Evolutionary conservation across 2,888 invertebrate species (phyloP).

Genomic region (Philaethria dido): DNA sequence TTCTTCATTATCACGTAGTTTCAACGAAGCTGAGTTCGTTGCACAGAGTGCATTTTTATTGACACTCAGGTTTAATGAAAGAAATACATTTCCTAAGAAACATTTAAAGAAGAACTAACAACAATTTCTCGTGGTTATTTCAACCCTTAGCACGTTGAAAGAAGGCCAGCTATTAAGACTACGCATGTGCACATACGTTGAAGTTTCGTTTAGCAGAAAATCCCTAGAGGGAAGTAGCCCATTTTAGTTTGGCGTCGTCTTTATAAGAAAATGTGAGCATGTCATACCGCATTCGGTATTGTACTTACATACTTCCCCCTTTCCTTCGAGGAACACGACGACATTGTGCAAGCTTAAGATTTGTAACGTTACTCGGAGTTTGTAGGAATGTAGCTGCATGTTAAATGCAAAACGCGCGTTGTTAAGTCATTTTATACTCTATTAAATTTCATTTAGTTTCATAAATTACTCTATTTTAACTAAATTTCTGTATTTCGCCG

Average conservation of each 20-base stretch:
- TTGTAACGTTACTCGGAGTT: conserved; percentile 19
- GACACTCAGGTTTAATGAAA: conserved; percentile 23
- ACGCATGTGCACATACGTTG: conserved; percentile 35
- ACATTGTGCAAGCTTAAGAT: conserved; percentile 28
- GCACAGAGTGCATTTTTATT: conserved; percentile 20
- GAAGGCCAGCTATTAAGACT: conserved; percentile 38
- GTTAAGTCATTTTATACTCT: background rate
- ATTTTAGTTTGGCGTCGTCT: conserved; percentile 43
- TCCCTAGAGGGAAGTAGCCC: conserved; percentile 42
- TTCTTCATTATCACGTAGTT: conserved; percentile 9
- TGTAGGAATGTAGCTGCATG: conserved; percentile 11
- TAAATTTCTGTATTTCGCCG: too few relatives aligned
- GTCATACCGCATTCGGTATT: conserved; percentile 34
- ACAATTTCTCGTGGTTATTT: conserved; percentile 11
- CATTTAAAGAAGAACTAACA: conserved; percentile 18
- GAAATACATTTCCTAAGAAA: conserved; percentile 14
- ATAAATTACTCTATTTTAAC: too few relatives aligned
- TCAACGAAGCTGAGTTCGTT: conserved; percentile 6
- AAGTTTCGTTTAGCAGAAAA: conserved; percentile 41
- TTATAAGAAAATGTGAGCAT: conserved; percentile 43
- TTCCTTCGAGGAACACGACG: conserved; percentile 26
- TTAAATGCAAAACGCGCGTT: conserved; percentile 1
- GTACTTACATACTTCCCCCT: conserved; percentile 26
- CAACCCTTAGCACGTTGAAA: conserved; percentile 32
- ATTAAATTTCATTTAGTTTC: background rate